These are phyloP conservation scores for Caenorhabditis sulstoni DNA, from an alignment of 2,888 invertebrate genomes.

Conservation along the genomic window DNA sequence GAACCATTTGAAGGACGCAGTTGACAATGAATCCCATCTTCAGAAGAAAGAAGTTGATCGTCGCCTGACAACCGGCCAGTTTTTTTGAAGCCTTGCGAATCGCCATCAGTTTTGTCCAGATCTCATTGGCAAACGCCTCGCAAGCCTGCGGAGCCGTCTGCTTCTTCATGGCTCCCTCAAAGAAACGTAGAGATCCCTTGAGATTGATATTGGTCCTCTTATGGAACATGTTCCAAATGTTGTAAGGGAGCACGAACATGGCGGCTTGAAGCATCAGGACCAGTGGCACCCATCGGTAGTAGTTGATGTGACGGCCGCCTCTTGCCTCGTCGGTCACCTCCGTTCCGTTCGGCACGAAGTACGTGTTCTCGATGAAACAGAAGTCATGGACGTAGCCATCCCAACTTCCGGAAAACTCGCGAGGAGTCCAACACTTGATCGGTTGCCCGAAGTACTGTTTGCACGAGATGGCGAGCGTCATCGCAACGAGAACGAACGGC, in stretches of 20 bases:
- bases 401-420: constrained; percentile 59
- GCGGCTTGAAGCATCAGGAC: constrained; percentile 49
- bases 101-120: constrained; percentile 31
- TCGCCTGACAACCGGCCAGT: constrained; percentile 40
- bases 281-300: constrained; percentile 60
- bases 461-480: constrained; percentile 53
- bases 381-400: constrained; percentile 57
- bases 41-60: constrained; percentile 50
- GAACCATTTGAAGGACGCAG: constrained; percentile 50
- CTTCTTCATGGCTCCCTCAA: constrained; percentile 36
- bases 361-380: constrained; percentile 60
- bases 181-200: constrained; percentile 39
- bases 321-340: constrained; percentile 49
- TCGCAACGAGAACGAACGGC: constrained; percentile 44
- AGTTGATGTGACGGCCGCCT: constrained; percentile 53
- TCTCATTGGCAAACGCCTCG: constrained; percentile 40
- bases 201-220: constrained; percentile 49
- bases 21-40: constrained; percentile 51
- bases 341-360: constrained; percentile 56
- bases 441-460: constrained; percentile 59
- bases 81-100: constrained; percentile 5
- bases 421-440: constrained; percentile 58
- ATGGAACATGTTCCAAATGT: constrained; percentile 52
- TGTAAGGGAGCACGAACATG: constrained; percentile 52
- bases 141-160: constrained; percentile 26